Conservation (phyloP, 2,888 invertebrate species). For the Serrognathus titanus region DNA sequence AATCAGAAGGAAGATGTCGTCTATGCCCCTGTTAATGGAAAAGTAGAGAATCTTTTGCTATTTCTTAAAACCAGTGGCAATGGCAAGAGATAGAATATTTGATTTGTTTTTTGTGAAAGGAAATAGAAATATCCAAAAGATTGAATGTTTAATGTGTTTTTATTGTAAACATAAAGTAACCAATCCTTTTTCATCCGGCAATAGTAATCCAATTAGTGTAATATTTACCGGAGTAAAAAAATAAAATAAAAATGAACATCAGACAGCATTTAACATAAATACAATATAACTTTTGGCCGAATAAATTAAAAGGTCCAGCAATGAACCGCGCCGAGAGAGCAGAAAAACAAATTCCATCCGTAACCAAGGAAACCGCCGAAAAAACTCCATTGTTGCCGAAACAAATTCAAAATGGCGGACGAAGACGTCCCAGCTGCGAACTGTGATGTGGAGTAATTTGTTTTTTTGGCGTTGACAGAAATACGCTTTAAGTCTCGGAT, state of each 20-base stretch:
- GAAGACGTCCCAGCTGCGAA: constrained; percentile 39
- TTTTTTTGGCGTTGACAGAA: constrained; percentile 44
- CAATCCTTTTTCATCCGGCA: background rate
- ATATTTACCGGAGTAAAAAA: constrained; percentile 11
- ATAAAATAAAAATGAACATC: constrained; percentile 34
- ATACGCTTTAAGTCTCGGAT: constrained; percentile 42
- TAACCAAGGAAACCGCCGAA: constrained; percentile 40
- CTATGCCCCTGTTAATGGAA: too few relatives aligned
- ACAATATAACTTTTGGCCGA: constrained; percentile 21
- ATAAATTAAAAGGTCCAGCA: constrained; percentile 2
- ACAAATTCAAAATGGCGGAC: constrained; percentile 47
- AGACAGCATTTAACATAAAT: constrained; percentile 41
- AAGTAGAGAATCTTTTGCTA: too few relatives aligned
- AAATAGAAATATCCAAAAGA: too few relatives aligned
- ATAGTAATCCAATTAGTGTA: constrained; percentile 2
- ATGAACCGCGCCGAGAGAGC: constrained; percentile 15
- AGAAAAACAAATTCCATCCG: constrained; percentile 43
- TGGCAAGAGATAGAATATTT: too few relatives aligned
- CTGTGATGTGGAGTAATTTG: constrained; percentile 44
- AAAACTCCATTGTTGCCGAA: constrained; percentile 45
- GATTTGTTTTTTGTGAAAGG: too few relatives aligned
- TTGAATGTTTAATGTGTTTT: too few relatives aligned
- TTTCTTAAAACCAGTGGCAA: too few relatives aligned
- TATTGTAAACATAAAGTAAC: too few relatives aligned
- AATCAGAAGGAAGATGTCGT: too few relatives aligned